Evolutionary conservation across 1,140 invertebrate species (phyloP), one percentile per base, ranked within the genome.

Genomic region (Drosophila arawakana): DNA sequence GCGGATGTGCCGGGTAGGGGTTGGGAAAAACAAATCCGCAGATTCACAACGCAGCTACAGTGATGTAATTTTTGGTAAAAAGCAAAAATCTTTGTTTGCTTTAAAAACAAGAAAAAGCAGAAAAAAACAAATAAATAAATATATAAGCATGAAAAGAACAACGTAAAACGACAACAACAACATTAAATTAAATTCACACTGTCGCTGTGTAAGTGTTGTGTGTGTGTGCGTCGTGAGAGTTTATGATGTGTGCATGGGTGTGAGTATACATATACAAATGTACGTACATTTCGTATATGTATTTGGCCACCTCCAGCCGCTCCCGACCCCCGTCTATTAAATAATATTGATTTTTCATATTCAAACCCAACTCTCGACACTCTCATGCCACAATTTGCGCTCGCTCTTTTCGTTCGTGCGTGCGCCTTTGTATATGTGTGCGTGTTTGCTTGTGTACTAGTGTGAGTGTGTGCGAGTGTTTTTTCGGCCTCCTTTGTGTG

Each of bases 311-410:
- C 34, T 50, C 69, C 62, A 47, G 39, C 43, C 54, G 41, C 44
- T 43, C 55, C 54, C 54, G 52, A 13, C 58, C 61, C 41, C 46
- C 63, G 78, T 79, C 82, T 90, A 76, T 90, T 90, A 81, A 88
- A 88, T 90, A 91, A 83, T 90, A 88, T 90, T 90, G 77, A 86
- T 83, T 83, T 91, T 83, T 90, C 88, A 80, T 83, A 90, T 90
- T 81, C 74, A 75, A 86, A 88, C 68, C 69, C 71, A 58, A 70
- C 55, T 60, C 73, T 81, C 71, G 58, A 70, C 55, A 55, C 73
- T 81, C 70, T 77, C 77, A 73, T 65, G 73, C 55, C 55, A 74
- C 62, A 73, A 46, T 67, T 60, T 62, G 47, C 55, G 49, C 70
- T 76, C 78, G 57, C 70, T 78, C 54, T 66, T 49, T 65, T 62